phyloP scores from a whole-genome alignment of 1,140 invertebrate genomes.

The Pseudoatta argentina region DNA sequence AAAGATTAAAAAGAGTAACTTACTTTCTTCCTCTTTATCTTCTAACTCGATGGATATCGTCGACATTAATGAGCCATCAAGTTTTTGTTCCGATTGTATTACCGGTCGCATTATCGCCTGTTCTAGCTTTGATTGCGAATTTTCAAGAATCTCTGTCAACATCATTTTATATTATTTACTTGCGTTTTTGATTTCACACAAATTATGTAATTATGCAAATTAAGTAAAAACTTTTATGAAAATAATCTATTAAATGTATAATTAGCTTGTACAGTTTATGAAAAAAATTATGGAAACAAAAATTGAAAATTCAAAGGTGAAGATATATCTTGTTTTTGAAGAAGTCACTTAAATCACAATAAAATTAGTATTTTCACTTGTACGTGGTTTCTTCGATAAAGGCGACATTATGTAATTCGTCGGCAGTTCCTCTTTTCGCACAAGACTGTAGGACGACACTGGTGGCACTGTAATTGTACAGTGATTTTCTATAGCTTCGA shows the following conservation, averaged over 20 bases:
- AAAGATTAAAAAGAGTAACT: background rate
- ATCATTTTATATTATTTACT: slow-evolving; percentile 6
- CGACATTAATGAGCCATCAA: background rate
- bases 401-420: slow-evolving; percentile 76
- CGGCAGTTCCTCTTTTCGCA: slow-evolving; percentile 70
- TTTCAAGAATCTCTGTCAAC: background rate
- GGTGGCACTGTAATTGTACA: slow-evolving; percentile 71
- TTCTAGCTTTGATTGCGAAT: no score
- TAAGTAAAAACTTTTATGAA: background rate
- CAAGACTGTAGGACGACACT: slow-evolving; percentile 48
- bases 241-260: background rate
- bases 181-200: background rate
- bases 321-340: background rate
- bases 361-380: slow-evolving; percentile 62
- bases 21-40: slow-evolving; percentile 10
- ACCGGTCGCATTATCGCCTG: no score
- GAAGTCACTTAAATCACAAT: background rate
- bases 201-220: background rate
- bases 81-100: background rate
- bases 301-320: background rate
- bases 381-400: slow-evolving; percentile 25
- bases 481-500: slow-evolving; percentile 74
- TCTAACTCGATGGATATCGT: background rate
- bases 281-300: no score
- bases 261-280: background rate